phyloP scores from a whole-genome alignment of 2,888 invertebrate species.

The Leucophenga montana region DNA sequence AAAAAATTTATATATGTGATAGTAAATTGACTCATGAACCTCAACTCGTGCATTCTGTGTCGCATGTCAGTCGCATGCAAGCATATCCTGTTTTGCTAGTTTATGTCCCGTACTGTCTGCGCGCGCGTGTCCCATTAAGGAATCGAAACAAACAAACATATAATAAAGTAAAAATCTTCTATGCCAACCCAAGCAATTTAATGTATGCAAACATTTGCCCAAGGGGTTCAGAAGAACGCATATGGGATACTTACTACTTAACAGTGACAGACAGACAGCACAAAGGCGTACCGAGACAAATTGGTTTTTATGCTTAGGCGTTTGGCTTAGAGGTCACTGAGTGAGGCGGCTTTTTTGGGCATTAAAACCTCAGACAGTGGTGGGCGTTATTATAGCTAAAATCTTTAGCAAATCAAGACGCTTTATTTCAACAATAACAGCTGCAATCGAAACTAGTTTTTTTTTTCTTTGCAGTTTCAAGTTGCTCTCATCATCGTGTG shows the following conservation, averaged over 20 bases:
- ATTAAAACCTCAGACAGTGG: not conserved
- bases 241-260: constrained; percentile 39
- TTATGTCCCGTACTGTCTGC: constrained; percentile 13
- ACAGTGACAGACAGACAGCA: not conserved
- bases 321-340: not conserved
- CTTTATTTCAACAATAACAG: constrained; percentile 40
- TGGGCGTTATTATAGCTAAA: not conserved
- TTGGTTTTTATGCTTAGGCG: not conserved
- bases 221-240: not conserved
- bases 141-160: constrained; percentile 32
- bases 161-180: constrained; percentile 29
- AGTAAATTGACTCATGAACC: constrained; percentile 28
- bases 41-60: not conserved
- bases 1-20: constrained; percentile 25
- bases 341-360: not conserved
- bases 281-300: not conserved
- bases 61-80: constrained; percentile 13
- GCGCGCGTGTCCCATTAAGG: constrained; percentile 61
- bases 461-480: not conserved
- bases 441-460: constrained; percentile 57
- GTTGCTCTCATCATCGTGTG: constrained; percentile 45
- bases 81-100: not conserved
- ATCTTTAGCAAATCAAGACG: not conserved
- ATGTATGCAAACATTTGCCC: constrained; percentile 24
- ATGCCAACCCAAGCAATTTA: constrained; percentile 44